These are phyloP conservation scores for Zophobas atratus DNA, from an alignment of 1,140 invertebrate species.

Conservation along the genomic window DNA sequence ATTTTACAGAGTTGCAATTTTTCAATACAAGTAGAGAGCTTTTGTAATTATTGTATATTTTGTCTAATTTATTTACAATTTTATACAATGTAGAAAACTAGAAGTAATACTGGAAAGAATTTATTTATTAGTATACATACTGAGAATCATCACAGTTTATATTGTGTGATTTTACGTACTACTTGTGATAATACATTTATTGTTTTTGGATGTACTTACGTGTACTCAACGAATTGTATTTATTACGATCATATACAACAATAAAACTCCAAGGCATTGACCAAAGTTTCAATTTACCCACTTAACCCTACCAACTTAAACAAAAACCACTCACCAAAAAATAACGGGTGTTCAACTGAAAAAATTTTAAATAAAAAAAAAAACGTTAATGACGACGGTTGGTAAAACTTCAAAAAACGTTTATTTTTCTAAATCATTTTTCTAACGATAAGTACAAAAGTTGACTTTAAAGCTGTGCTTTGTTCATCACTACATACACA, in stretches of 20 bases:
- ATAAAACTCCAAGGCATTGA: conserved; percentile 10
- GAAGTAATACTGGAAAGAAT: conserved; percentile 26
- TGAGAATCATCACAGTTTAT: conserved; percentile 33
- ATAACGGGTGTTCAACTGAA: too few relatives aligned
- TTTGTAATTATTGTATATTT: conserved; percentile 50
- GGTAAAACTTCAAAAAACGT: too few relatives aligned
- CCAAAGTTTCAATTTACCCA: neutral
- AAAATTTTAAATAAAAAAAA: too few relatives aligned
- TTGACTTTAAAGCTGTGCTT: too few relatives aligned
- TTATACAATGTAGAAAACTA: conserved; percentile 42
- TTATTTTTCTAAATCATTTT: too few relatives aligned
- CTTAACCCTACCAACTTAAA: too few relatives aligned
- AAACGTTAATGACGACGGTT: too few relatives aligned
- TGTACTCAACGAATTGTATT: conserved; percentile 48
- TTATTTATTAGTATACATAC: conserved; percentile 41
- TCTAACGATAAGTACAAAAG: too few relatives aligned
- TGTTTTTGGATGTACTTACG: conserved; percentile 43
- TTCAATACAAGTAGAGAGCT: conserved; percentile 30
- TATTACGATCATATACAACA: conserved; percentile 40
- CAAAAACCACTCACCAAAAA: too few relatives aligned
- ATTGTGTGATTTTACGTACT: conserved; percentile 39
- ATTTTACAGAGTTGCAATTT: conserved; percentile 43
- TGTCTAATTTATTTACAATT: conserved; percentile 50
- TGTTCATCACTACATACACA: too few relatives aligned
- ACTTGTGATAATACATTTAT: conserved; percentile 45